A percentile compares a stretch with the other conserved stretches of the same genome.
phyloP scores from a whole-genome alignment of 2,797 vertebrate genomes.

The Sebastes melanostomus region DNA sequence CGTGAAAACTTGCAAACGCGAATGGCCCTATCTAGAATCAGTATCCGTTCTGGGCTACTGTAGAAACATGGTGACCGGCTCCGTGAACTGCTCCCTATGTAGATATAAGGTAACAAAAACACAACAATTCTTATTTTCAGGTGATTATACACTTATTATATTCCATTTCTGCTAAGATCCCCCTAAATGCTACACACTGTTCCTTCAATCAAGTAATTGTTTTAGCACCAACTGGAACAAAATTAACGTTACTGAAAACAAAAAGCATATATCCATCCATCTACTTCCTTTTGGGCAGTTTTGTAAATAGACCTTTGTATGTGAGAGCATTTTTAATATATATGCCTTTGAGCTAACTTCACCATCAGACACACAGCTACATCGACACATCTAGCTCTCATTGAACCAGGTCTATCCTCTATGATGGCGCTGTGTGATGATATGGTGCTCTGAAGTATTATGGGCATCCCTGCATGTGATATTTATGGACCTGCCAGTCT shows the following conservation, averaged over 20 bases:
- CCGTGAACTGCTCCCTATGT: not conserved
- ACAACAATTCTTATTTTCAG: accelerated
- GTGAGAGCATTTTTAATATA: not conserved
- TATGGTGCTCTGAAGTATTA: conserved; percentile 54
- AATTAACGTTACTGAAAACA: not conserved
- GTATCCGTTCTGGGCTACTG: not conserved
- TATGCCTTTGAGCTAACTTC: not conserved
- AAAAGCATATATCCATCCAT: not conserved
- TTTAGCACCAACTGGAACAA: not conserved
- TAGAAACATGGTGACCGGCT: not conserved
- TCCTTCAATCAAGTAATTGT: not conserved
- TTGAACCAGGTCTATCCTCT: conserved; percentile 21
- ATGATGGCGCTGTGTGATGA: conserved; percentile 50
- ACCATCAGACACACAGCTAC: conserved; percentile 29
- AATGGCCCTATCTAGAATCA: too few relatives aligned
- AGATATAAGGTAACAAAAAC: not conserved
- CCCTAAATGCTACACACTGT: too few relatives aligned
- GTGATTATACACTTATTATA: not conserved
- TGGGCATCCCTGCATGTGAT: conserved; percentile 61
- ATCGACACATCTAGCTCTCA: conserved; percentile 29
- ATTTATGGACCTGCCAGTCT: conserved; percentile 74
- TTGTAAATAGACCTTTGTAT: not conserved
- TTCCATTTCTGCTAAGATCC: not conserved
- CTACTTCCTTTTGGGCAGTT: not conserved
- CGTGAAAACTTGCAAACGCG: too few relatives aligned